phyloP scores from a whole-genome alignment of 2,113 vertebrate species.

The Caranx melampygus region DNA sequence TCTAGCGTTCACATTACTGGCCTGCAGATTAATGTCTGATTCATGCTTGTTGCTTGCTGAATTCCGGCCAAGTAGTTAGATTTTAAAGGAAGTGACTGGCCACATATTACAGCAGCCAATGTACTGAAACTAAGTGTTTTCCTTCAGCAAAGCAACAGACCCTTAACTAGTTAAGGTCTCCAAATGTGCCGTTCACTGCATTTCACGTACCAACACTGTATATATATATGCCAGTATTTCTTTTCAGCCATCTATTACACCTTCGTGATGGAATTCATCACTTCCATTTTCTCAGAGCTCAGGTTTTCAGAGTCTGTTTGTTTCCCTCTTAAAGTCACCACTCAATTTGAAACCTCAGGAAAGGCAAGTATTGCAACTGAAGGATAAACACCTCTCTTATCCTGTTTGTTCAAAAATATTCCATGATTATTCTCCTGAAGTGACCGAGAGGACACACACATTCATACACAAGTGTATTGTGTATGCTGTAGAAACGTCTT shows the following conservation, averaged over 20 bases:
- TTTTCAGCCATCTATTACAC: constrained; percentile 11
- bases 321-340: constrained; percentile 6
- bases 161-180: not conserved
- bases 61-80: not conserved
- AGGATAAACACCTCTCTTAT: constrained; percentile 3
- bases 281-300: constrained; percentile 28
- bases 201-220: not conserved
- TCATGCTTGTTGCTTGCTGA: constrained; percentile 7
- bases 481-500: constrained; percentile 1
- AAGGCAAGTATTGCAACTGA: not conserved
- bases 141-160: not conserved
- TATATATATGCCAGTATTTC: not conserved
- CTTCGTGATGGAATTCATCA: constrained; percentile 24
- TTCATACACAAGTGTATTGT: not conserved
- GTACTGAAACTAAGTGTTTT: not conserved
- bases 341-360: constrained; percentile 9
- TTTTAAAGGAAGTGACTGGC: constrained; percentile 7
- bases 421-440: not conserved
- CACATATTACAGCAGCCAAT: constrained; percentile 1
- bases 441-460: not conserved
- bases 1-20: not conserved
- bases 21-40: constrained; percentile 5
- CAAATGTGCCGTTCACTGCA: not conserved
- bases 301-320: constrained; percentile 24
- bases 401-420: not conserved